Evolutionary conservation across 2,797 vertebrate genomes (phyloP).

Genomic region (Phoeniculus purpureus): DNA sequence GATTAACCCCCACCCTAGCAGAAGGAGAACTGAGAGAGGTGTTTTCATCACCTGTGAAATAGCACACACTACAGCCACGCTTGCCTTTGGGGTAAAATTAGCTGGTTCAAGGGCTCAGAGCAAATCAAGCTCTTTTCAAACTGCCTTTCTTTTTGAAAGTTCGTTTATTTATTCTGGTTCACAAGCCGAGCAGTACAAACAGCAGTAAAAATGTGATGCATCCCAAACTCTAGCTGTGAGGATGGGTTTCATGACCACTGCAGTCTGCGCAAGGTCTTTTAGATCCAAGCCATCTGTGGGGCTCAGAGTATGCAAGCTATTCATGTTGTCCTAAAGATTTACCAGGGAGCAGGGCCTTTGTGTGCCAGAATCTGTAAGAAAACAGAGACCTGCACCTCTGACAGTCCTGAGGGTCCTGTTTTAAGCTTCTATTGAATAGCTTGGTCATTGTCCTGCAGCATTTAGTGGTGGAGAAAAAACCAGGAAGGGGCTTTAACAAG

Average conservation of each 20-base stretch:
- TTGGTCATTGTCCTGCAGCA: constrained; percentile 38
- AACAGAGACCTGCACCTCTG: constrained; percentile 35
- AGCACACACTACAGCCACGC: accelerated
- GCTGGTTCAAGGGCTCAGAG: background rate
- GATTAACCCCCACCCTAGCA: background rate
- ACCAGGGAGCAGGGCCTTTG: background rate
- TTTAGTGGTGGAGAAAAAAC: constrained; percentile 16
- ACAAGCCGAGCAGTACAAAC: constrained; percentile 5
- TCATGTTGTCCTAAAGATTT: constrained; percentile 52
- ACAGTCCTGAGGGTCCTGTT: constrained; percentile 45
- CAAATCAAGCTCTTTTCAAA: background rate
- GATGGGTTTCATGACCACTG: constrained; percentile 39
- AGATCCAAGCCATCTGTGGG: constrained; percentile 62
- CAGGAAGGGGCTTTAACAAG: constrained; percentile 38
- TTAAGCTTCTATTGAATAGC: constrained; percentile 42
- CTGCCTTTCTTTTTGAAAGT: background rate
- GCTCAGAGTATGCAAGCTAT: constrained; percentile 37
- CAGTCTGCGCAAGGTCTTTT: constrained; percentile 16
- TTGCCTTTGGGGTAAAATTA: background rate
- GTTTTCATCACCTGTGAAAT: constrained; percentile 1
- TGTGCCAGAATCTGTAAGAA: constrained; percentile 19
- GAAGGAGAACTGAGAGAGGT: background rate
- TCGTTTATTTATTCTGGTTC: constrained; percentile 16
- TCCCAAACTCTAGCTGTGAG: constrained; percentile 30
- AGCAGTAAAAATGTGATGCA: constrained; percentile 31